A percentile compares a stretch with the other conserved stretches of the same genome.
Conservation (phyloP, 2,797 vertebrate genomes). For the Sphenopsis melanotis region DNA sequence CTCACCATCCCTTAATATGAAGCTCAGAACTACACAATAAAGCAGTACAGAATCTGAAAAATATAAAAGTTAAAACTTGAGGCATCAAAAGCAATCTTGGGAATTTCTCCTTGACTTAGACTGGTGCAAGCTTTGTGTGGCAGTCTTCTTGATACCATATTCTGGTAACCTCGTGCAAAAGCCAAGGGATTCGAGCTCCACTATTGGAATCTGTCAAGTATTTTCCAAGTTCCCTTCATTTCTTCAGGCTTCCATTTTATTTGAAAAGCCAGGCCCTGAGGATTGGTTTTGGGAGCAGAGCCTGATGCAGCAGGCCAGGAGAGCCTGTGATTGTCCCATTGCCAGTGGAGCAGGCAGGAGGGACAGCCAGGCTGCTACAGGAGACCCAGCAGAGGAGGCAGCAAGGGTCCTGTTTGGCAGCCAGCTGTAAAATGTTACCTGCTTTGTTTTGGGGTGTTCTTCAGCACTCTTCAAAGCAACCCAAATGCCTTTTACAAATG, state of each 20-base stretch:
- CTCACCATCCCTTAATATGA: not conserved
- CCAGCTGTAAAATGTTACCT: not conserved
- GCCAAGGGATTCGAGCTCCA: not conserved
- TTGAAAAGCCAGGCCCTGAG: not conserved
- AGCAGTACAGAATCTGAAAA: not conserved
- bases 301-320: not conserved
- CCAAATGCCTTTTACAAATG: not conserved
- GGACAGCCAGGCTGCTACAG: not conserved
- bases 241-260: not conserved
- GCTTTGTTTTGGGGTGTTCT: not conserved
- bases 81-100: not conserved
- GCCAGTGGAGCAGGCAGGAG: not conserved
- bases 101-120: not conserved
- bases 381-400: not conserved
- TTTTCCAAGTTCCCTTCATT: not conserved
- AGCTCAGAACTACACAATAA: not conserved
- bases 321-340: not conserved
- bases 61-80: not conserved
- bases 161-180: not conserved
- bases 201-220: not conserved
- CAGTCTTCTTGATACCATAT: not conserved
- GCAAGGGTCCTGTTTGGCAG: not conserved
- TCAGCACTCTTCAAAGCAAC: not conserved
- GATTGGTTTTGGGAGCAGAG: not conserved
- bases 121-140: rapidly evolving